phyloP scores from a whole-genome alignment of 2,797 vertebrate species.

The Meriones psammophilus region DNA sequence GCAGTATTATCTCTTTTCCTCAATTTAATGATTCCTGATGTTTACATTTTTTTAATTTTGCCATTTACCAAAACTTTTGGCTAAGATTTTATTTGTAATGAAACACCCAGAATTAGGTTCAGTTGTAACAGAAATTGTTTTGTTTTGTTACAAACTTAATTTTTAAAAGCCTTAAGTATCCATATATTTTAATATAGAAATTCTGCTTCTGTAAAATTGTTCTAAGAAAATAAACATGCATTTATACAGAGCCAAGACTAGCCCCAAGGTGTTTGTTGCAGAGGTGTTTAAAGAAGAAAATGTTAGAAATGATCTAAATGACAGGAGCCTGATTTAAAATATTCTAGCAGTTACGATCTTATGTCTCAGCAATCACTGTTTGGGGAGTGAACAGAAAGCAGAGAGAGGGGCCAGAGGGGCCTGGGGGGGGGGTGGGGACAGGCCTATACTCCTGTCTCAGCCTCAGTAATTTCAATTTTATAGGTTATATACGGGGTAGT shows the following conservation, averaged over 20 bases:
- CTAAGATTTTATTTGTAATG: slow-evolving; percentile 43
- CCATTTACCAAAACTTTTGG: slow-evolving; percentile 12
- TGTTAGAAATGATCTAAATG: slow-evolving; percentile 33
- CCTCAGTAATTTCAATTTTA: slow-evolving; percentile 8
- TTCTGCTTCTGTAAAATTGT: slow-evolving; percentile 23
- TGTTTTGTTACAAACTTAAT: not conserved
- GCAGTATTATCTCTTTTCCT: not conserved
- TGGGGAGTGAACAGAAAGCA: not conserved
- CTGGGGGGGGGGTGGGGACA: not conserved
- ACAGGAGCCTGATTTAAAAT: not conserved
- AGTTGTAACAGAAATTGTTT: not conserved
- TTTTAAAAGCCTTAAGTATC: not conserved
- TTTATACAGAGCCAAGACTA: slow-evolving; percentile 4
- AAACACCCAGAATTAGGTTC: not conserved
- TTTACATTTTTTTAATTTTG: slow-evolving; percentile 59
- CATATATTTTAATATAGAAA: not conserved
- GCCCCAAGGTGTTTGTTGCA: not conserved
- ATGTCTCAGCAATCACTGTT: not conserved
- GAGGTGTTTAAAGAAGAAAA: slow-evolving; percentile 25
- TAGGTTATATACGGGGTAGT: not conserved
- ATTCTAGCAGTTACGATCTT: not conserved
- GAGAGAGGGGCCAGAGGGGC: not conserved
- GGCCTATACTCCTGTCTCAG: not conserved
- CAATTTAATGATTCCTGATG: not conserved
- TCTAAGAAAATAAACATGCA: slow-evolving; percentile 32